Base-by-base conservation (phyloP, 2,113 vertebrate genomes). In the Petrocephalus microphthalmus region DNA sequence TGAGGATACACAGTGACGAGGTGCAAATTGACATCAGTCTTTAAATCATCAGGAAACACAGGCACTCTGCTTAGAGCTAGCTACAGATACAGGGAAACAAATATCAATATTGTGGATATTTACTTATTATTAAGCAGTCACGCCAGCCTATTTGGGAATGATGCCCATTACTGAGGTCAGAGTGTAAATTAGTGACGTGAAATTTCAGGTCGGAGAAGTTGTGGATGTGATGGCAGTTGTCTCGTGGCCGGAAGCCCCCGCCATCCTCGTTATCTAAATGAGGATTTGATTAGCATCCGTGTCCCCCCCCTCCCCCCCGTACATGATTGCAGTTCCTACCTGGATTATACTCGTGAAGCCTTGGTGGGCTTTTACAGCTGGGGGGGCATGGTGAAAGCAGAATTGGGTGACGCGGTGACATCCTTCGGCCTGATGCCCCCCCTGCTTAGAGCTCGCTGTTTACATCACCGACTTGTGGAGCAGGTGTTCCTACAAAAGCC, bases 401-500 rank as follows among this genome's bases (percentile, higher is more conserved):
- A 13, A 25, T 37, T 67, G 87, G 8, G 71, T 52, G 15, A 74
- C 20, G 7, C 53, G n/a, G 13, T 84, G 54, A 49, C 42, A 71
- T 87, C 42, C n/a, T 49, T 53, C 10, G 19, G 29, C 29, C 42
- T 42, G 42, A 42, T 42, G n/a, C 45, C 56, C 84, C 52, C 86
- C 19, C 86, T 84, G 85, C 4, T 33, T 37, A 53, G 81, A 84
- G 56, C 71, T 87, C 33, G 60, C 0, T 71, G 54, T 53, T 87
- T 87, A 87, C 64, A 71, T 87, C 87, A 67, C 85, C 11, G 56
- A 85, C 52, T 85, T 54, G 37, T 7, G 67, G 54, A 89, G 87
- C 86, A 84, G 86, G 86, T 89, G 86, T 83, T 87, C 33, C 82
- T 47, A 71, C 13, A 51, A 84, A 74, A 71, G 13, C 88, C 56